A percentile compares a stretch with the other conserved stretches of the same genome.
These are phyloP conservation scores for Kradibia gibbosae DNA, from an alignment of 1,140 invertebrate genomes.

Conservation along the genomic window DNA sequence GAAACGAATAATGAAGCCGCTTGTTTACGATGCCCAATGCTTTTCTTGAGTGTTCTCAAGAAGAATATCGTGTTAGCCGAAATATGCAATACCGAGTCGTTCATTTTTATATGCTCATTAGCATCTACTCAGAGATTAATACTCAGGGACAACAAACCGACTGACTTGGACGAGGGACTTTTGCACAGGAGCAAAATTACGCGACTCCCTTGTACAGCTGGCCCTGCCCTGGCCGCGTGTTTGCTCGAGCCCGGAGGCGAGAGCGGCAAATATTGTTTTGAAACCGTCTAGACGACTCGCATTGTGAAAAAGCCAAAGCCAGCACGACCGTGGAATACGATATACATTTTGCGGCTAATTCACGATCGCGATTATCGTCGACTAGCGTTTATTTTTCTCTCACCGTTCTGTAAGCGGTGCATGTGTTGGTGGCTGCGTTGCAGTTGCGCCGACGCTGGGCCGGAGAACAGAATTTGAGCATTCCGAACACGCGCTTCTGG, in stretches of 20 bases:
- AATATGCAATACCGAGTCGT: too few relatives aligned
- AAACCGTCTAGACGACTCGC: neutral
- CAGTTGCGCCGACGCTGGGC: constrained; percentile 75
- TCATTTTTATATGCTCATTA: too few relatives aligned
- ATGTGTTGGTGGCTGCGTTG: constrained; percentile 36
- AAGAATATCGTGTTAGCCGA: too few relatives aligned
- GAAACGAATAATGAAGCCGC: too few relatives aligned
- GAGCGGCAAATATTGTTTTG: neutral
- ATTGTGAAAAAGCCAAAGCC: neutral
- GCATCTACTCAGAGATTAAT: too few relatives aligned
- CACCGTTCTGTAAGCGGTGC: constrained; percentile 66
- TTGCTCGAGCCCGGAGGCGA: neutral
- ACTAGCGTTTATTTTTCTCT: constrained; percentile 52
- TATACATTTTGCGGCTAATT: neutral
- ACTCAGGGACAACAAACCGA: too few relatives aligned
- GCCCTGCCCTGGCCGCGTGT: too few relatives aligned
- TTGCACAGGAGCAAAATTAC: too few relatives aligned
- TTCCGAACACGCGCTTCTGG: constrained; percentile 59
- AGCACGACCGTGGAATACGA: neutral
- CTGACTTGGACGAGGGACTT: too few relatives aligned
- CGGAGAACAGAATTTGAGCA: constrained; percentile 81
- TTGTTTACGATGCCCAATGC: too few relatives aligned
- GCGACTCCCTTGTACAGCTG: too few relatives aligned
- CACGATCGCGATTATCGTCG: neutral
- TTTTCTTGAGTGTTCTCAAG: too few relatives aligned